phyloP scores from a whole-genome alignment of 1,140 invertebrate genomes.

The Medauroidea extradentata region DNA sequence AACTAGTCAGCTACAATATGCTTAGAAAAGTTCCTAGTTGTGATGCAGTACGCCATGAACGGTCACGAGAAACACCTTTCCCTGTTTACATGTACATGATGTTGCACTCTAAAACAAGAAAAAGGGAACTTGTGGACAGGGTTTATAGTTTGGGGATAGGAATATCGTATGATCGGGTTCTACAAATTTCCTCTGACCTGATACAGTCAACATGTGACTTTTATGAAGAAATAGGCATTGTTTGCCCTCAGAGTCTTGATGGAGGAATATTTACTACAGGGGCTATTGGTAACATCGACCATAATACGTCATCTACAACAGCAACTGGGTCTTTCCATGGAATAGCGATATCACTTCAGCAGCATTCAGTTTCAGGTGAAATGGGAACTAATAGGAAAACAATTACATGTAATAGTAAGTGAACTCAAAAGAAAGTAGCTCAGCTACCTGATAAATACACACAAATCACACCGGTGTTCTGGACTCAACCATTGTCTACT shows the following conservation, averaged over 20 bases:
- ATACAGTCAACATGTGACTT: too few relatives aligned
- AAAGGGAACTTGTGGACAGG: too few relatives aligned
- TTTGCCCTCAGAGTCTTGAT: background rate
- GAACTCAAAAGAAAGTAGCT: background rate
- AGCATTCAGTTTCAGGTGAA: background rate
- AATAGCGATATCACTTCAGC: constrained; percentile 1
- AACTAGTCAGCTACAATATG: too few relatives aligned
- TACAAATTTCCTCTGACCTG: too few relatives aligned
- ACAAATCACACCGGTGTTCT: background rate
- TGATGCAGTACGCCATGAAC: too few relatives aligned
- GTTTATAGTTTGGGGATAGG: too few relatives aligned
- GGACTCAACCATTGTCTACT: background rate
- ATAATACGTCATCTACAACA: constrained; percentile 4
- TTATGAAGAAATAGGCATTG: too few relatives aligned
- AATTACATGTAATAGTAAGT: background rate
- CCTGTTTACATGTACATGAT: too few relatives aligned
- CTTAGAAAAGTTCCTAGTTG: too few relatives aligned
- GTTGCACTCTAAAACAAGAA: too few relatives aligned
- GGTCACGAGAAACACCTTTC: too few relatives aligned
- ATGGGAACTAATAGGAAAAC: background rate
- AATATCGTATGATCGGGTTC: too few relatives aligned
- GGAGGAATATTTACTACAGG: background rate
- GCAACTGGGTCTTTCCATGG: constrained; percentile 5
- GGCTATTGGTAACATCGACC: constrained; percentile 1
- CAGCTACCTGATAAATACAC: background rate